phyloP scores from a whole-genome alignment of 2,113 vertebrate genomes.

The Brachyistius frenatus region DNA sequence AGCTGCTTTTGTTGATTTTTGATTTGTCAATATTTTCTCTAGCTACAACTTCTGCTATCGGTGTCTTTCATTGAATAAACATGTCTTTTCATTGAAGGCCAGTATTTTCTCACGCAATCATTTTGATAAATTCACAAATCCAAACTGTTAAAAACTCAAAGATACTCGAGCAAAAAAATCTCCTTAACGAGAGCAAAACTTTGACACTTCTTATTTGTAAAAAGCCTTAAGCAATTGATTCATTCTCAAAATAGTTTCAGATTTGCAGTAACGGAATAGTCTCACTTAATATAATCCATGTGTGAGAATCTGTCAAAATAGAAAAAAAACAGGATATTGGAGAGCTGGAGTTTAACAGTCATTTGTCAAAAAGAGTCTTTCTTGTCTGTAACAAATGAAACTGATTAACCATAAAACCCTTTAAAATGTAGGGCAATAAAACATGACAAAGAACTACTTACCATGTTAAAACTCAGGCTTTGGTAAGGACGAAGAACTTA shows the following conservation, averaged over 20 bases:
- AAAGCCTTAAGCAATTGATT: neutral
- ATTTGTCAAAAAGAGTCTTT: neutral
- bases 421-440: neutral
- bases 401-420: neutral
- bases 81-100: neutral
- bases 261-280: neutral
- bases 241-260: neutral
- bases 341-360: too few relatives aligned
- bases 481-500: neutral
- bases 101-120: neutral
- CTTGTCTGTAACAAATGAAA: conserved; percentile 8
- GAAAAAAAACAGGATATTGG: neutral
- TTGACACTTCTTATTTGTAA: neutral
- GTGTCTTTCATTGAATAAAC: neutral
- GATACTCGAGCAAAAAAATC: neutral
- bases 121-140: neutral
- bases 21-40: neutral
- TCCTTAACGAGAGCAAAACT: neutral
- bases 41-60: neutral
- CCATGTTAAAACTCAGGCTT: neutral
- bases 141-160: neutral
- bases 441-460: too few relatives aligned
- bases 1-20: neutral
- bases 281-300: neutral
- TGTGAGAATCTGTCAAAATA: neutral